phyloP scores from a whole-genome alignment of 2,113 vertebrate genomes.

The Sorex fumeus region DNA sequence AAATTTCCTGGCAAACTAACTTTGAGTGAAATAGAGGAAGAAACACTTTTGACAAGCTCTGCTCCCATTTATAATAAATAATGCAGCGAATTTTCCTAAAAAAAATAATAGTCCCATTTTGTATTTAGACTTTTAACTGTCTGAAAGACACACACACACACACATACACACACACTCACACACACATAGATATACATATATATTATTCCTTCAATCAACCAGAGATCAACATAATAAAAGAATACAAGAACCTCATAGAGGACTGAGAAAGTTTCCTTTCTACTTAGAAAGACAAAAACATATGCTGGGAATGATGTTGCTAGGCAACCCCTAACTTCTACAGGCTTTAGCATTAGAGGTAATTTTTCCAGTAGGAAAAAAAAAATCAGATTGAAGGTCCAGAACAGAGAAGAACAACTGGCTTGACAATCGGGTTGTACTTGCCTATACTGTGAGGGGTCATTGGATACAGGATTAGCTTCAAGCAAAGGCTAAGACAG shows the following conservation, averaged over 20 bases:
- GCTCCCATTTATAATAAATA: too few species aligned
- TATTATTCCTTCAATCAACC: slow-evolving; percentile 46
- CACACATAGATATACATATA: neutral
- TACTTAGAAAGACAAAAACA: slow-evolving; percentile 62
- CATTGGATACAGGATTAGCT: neutral
- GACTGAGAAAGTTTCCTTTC: neutral
- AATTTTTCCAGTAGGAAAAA: slow-evolving; percentile 45
- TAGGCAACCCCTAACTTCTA: slow-evolving; percentile 76
- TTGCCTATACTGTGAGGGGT: neutral
- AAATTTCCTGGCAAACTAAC: neutral
- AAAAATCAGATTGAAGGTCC: slow-evolving; percentile 37
- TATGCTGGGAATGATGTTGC: slow-evolving; percentile 72
- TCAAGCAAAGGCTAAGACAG: neutral
- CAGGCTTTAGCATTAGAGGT: slow-evolving; percentile 48
- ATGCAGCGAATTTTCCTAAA: too few species aligned
- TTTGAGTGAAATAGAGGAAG: too few species aligned
- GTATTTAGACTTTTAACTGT: slow-evolving; percentile 56
- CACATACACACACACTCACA: slow-evolving; percentile 3
- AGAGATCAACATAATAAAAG: slow-evolving; percentile 63
- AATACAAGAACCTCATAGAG: slow-evolving; percentile 37
- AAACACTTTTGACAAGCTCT: too few species aligned
- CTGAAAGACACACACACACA: neutral
- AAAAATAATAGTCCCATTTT: slow-evolving; percentile 63
- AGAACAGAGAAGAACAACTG: slow-evolving; percentile 16
- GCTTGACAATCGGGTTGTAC: neutral